phyloP scores from a whole-genome alignment of 2,888 invertebrate species.

The Cataglyphis cursor region DNA sequence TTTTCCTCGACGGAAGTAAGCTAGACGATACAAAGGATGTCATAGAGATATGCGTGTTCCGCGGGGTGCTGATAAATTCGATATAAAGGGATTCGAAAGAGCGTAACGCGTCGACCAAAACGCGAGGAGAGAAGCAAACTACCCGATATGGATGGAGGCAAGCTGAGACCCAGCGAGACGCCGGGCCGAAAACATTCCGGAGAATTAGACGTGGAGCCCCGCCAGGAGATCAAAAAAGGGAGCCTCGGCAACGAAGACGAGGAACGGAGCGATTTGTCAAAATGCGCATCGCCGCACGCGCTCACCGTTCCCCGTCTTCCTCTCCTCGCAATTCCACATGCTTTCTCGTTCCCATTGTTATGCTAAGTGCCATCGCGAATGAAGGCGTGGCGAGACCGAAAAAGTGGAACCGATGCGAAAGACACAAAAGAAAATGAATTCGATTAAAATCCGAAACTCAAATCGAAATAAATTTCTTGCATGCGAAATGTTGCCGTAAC shows the following conservation, averaged over 20 bases:
- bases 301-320: slow-evolving; percentile 43
- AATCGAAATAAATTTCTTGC: slow-evolving; percentile 31
- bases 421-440: slow-evolving; percentile 38
- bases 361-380: slow-evolving; percentile 81
- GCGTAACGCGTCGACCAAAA: slow-evolving; percentile 45
- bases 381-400: slow-evolving; percentile 62
- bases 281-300: slow-evolving; percentile 79
- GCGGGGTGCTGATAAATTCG: slow-evolving; percentile 76
- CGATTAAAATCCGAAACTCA: slow-evolving; percentile 41
- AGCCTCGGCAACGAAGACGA: slow-evolving; percentile 75
- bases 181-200: slow-evolving; percentile 84
- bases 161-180: slow-evolving; percentile 84
- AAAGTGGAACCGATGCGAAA: slow-evolving; percentile 52
- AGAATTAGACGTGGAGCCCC: slow-evolving; percentile 84
- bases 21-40: slow-evolving; percentile 17
- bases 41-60: slow-evolving; percentile 55
- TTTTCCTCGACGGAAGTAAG: slow-evolving; percentile 22
- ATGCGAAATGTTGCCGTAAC: background rate
- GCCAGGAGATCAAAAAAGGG: slow-evolving; percentile 78
- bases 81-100: slow-evolving; percentile 34
- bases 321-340: slow-evolving; percentile 61
- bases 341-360: slow-evolving; percentile 80
- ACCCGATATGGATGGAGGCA: slow-evolving; percentile 78
- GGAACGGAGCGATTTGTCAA: slow-evolving; percentile 83
- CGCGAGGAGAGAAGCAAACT: slow-evolving; percentile 62